A percentile compares a stretch with the other conserved stretches of the same genome.
Evolutionary conservation across 2,888 invertebrate species (phyloP).

Genomic region (Masnerella sp.): DNA sequence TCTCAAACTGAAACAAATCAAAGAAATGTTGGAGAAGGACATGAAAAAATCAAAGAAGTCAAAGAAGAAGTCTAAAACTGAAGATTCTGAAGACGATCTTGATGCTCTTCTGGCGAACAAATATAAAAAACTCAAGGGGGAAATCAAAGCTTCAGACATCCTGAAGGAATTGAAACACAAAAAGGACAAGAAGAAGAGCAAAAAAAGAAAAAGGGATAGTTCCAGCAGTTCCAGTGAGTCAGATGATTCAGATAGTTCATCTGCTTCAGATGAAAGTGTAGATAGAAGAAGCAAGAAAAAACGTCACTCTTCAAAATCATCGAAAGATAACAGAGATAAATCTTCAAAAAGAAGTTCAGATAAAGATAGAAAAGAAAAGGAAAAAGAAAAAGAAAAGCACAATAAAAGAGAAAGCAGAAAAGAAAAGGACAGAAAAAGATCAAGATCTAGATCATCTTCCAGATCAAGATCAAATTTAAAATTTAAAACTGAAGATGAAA

Average conservation of each 20-base stretch:
- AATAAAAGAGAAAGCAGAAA: background rate
- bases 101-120: conserved; percentile 85
- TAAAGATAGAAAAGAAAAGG: conserved; percentile 2
- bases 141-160: conserved; percentile 77
- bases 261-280: conserved; percentile 20
- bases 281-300: conserved; percentile 21
- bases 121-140: conserved; percentile 82
- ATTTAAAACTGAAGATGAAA: conserved; percentile 25
- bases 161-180: conserved; percentile 71
- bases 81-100: conserved; percentile 77
- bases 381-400: background rate
- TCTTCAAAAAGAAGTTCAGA: background rate
- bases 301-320: conserved; percentile 6
- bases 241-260: conserved; percentile 53
- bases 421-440: conserved; percentile 40
- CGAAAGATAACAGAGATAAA: conserved; percentile 13
- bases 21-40: conserved; percentile 83
- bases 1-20: conserved; percentile 90
- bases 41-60: conserved; percentile 70
- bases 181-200: conserved; percentile 62
- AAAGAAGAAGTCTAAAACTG: conserved; percentile 69
- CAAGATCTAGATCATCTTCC: conserved; percentile 37
- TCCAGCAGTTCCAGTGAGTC: conserved; percentile 52
- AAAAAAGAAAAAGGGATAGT: conserved; percentile 41
- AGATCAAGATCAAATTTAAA: conserved; percentile 39